phyloP scores from a whole-genome alignment of 2,888 invertebrate species.

The Cerastis rubricosa region DNA sequence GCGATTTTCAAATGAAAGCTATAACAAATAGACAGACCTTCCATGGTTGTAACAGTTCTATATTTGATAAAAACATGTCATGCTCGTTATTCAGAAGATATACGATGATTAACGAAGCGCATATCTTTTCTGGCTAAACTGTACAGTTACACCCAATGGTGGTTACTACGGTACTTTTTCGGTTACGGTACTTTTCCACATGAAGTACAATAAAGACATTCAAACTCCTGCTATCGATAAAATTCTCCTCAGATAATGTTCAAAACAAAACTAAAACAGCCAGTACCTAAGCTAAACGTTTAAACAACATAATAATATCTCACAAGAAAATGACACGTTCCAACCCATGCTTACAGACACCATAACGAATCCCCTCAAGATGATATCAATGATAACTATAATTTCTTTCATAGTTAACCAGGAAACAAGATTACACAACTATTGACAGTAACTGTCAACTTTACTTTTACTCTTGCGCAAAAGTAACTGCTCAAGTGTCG shows the following conservation, averaged over 20 bases:
- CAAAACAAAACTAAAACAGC: neutral
- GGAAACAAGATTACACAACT: constrained; percentile 56
- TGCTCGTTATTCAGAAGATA: neutral
- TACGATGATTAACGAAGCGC: neutral
- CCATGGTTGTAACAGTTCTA: neutral
- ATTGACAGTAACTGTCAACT: constrained; percentile 39
- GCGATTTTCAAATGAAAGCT: neutral
- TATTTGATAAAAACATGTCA: neutral
- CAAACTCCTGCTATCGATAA: neutral
- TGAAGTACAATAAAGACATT: neutral
- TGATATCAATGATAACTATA: constrained; percentile 40
- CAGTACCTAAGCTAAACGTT: neutral
- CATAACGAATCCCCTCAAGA: constrained; percentile 16
- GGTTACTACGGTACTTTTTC: too few species aligned
- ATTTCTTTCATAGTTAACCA: constrained; percentile 55
- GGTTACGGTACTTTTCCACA: neutral
- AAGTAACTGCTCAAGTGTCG: constrained; percentile 42
- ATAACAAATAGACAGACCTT: neutral
- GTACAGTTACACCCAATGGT: too few species aligned
- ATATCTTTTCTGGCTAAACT: neutral
- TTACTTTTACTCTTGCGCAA: constrained; percentile 56
- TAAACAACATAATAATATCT: constrained; percentile 3
- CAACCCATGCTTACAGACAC: neutral
- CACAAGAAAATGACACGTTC: constrained; percentile 21
- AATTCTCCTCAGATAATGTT: neutral